A percentile compares a stretch with the other conserved stretches of the same genome.
Evolutionary conservation across 2,888 invertebrate genomes (phyloP).

Genomic region (Caenorhabditis sinica): DNA sequence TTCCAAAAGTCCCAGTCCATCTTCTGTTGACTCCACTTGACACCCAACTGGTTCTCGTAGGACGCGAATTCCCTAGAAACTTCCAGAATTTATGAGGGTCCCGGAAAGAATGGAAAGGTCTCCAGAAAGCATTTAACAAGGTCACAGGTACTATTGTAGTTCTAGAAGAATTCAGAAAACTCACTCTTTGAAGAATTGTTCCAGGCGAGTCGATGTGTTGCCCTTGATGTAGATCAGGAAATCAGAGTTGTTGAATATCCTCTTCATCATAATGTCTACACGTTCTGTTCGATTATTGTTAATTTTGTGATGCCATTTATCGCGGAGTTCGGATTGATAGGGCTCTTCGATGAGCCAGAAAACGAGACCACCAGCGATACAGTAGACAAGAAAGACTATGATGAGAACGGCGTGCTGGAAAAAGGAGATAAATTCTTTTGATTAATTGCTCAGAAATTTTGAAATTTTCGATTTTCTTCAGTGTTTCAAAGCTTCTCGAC

Average conservation of each 20-base stretch:
- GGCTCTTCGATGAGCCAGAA: conserved; percentile 75
- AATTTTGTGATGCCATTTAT: conserved; percentile 71
- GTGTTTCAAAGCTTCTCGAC: too few relatives aligned
- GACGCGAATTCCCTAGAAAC: conserved; percentile 59
- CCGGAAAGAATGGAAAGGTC: not conserved
- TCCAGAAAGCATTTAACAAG: not conserved
- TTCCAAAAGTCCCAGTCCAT: conserved; percentile 80
- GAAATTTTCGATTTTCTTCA: too few relatives aligned
- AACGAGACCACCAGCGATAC: conserved; percentile 72
- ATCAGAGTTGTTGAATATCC: conserved; percentile 76
- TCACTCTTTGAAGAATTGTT: conserved; percentile 62
- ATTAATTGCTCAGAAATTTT: not conserved
- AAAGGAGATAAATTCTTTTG: not conserved
- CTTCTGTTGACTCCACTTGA: conserved; percentile 76
- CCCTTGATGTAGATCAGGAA: conserved; percentile 76
- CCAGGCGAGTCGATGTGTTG: conserved; percentile 65
- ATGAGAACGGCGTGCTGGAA: conserved; percentile 76
- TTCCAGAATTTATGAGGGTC: not conserved
- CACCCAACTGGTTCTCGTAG: conserved; percentile 73
- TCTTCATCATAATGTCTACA: conserved; percentile 72
- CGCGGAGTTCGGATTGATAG: conserved; percentile 69
- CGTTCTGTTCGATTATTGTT: conserved; percentile 66
- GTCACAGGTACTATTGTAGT: not conserved
- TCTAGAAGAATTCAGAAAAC: conserved; percentile 24
- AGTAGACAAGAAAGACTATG: conserved; percentile 73